Evolutionary conservation across 2,797 vertebrate genomes (phyloP), one percentile per base, ranked within the genome.

Genomic region (Neosilurus mollespiculum): DNA sequence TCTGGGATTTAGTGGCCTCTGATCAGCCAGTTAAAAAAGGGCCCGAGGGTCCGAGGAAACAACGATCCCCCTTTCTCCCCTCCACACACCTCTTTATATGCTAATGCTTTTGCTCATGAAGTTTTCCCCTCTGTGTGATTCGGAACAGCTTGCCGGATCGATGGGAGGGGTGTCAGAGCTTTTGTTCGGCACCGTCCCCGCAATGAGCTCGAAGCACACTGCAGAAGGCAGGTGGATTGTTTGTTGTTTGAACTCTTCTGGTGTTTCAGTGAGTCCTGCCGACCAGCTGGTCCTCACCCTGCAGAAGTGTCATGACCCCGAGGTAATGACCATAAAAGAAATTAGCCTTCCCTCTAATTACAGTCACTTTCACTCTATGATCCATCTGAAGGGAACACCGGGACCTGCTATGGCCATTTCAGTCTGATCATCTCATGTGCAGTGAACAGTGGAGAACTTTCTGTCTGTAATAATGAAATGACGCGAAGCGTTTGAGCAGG

Each of bases 21-120:
- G 75, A 83, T 84, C 69, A 78, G 66, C 86, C 69, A 87, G 87
- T 88, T 83, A 81, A 75, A 81, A 43, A 80, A 87, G 61, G 59
- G 81, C 88, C 83, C 24, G 85, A 82, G 87, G 85, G 83, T 81
- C 84, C 77, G 65, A 56, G 26, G 76, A 80, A 49, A 86, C 67
- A 81, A 77, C 67, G 67, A 71, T 78, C 70, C 78, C 66, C 53
- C 87, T 88, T 83, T 76, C 88, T 86, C 85, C 86, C 86, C 86
- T 89, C 87, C 83, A 86, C 87, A 91, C 90, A 90, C 87, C 91
- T 94, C 93, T 95, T 93, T 94, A 93, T 92, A 95, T 95, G 94
- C 91, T 94, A 95, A 95, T 95, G 86, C 43, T 24, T 18, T 86
- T 34, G 61, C 88, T 86, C 85, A 88, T 84, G 88, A 91, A 92